Evolutionary conservation across 1,140 invertebrate genomes (phyloP).

Genomic region (Drosophila melanogaster): DNA sequence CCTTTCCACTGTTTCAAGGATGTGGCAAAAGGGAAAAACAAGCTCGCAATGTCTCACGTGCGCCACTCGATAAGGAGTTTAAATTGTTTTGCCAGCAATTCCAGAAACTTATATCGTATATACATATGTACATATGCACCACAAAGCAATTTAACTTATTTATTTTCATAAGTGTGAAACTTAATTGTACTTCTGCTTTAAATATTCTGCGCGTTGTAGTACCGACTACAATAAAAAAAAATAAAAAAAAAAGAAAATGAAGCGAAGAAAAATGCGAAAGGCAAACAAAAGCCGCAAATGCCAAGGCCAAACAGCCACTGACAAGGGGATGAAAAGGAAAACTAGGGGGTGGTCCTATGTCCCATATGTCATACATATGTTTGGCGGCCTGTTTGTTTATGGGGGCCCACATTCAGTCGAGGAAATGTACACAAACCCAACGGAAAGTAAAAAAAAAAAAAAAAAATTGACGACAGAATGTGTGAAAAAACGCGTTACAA

Average conservation of each 20-base stretch:
- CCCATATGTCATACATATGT: slow-evolving; percentile 47
- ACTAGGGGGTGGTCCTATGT: slow-evolving; percentile 18
- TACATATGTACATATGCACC: no score
- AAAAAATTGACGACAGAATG: slow-evolving; percentile 21
- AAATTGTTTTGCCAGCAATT: background rate
- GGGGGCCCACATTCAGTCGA: slow-evolving; percentile 32
- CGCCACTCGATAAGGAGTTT: slow-evolving; percentile 4
- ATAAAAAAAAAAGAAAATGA: slow-evolving; percentile 1
- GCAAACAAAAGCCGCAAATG: slow-evolving; percentile 67
- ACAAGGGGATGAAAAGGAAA: slow-evolving; percentile 37
- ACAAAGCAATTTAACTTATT: background rate
- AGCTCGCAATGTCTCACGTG: slow-evolving; percentile 7
- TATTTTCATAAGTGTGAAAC: background rate
- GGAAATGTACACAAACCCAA: slow-evolving; percentile 34
- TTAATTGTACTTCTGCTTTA: slow-evolving; percentile 7
- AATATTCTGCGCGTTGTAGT: slow-evolving; percentile 19
- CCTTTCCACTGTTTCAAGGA: slow-evolving; percentile 10
- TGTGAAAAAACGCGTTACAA: slow-evolving; percentile 21
- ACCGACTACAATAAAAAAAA: no score
- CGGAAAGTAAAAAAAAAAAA: slow-evolving; percentile 36
- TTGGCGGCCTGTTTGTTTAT: slow-evolving; percentile 35
- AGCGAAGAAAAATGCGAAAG: slow-evolving; percentile 4
- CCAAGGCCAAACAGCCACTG: slow-evolving; percentile 63
- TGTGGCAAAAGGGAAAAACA: background rate
- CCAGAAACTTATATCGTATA: background rate